phyloP scores from a whole-genome alignment of 2,888 invertebrate species.

The Drosophila melanocephala region DNA sequence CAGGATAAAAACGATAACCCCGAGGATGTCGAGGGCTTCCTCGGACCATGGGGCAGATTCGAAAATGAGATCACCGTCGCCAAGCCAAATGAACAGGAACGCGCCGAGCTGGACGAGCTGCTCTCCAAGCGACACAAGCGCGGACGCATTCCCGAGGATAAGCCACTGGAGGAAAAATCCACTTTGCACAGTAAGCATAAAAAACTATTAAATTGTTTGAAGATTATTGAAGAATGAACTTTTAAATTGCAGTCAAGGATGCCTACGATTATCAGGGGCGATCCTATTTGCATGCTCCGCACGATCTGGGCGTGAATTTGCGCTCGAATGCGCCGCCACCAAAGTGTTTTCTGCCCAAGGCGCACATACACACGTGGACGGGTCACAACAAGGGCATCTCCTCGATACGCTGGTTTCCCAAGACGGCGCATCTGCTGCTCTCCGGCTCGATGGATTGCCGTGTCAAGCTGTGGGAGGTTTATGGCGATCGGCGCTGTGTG shows the following conservation, averaged over 20 bases:
- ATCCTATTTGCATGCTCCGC: constrained; percentile 96
- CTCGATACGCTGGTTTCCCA: constrained; percentile 97
- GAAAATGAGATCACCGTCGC: constrained; percentile 95
- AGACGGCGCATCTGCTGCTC: constrained; percentile 96
- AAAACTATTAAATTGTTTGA: background rate
- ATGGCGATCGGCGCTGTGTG: constrained; percentile 96
- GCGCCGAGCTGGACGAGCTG: constrained; percentile 97
- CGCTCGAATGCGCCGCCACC: constrained; percentile 95
- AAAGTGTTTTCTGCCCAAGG: constrained; percentile 98
- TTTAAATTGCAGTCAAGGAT: constrained; percentile 91
- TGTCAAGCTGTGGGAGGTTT: constrained; percentile 99
- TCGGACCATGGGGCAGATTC: constrained; percentile 99
- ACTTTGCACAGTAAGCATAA: constrained; percentile 92
- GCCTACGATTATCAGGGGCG: constrained; percentile 98
- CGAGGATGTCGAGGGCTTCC: constrained; percentile 96
- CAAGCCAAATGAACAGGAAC: constrained; percentile 96
- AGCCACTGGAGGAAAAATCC: constrained; percentile 97
- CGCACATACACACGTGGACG: constrained; percentile 97
- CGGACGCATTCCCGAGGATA: constrained; percentile 94
- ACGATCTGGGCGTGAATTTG: constrained; percentile 95
- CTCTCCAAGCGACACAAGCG: constrained; percentile 95
- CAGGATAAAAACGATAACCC: constrained; percentile 95
- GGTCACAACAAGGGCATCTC: constrained; percentile 99
- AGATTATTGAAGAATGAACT: background rate
- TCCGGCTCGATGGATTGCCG: constrained; percentile 99